Evolutionary conservation across 2,888 invertebrate species (phyloP).

Genomic region (Eubasilissa splendida): DNA sequence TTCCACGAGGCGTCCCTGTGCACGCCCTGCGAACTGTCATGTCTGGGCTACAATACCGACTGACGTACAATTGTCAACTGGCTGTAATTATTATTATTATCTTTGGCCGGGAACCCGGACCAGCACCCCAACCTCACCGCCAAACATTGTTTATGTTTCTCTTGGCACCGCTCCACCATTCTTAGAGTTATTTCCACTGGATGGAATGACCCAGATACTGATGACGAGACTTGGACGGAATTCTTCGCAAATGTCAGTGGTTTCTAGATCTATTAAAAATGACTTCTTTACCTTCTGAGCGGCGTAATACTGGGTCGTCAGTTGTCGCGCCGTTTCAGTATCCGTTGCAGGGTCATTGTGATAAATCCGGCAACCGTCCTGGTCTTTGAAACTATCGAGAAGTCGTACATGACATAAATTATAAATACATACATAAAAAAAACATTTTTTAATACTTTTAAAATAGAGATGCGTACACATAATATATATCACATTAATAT

Average conservation of each 20-base stretch:
- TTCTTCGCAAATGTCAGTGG: conserved; percentile 1
- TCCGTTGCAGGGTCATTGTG: too few relatives aligned
- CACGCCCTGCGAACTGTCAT: neutral
- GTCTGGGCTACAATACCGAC: conserved; percentile 17
- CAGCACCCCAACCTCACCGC: neutral
- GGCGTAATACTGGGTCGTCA: too few relatives aligned
- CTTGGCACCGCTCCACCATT: conserved; percentile 6
- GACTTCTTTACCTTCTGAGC: too few relatives aligned
- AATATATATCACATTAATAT: too few relatives aligned
- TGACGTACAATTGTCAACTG: conserved; percentile 12
- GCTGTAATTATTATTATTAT: conserved; percentile 23
- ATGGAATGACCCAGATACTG: conserved; percentile 7
- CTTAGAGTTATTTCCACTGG: conserved; percentile 8
- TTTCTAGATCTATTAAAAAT: neutral
- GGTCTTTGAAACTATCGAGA: too few relatives aligned
- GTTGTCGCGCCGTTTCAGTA: too few relatives aligned
- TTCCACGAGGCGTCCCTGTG: conserved; percentile 1
- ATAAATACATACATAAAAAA: too few relatives aligned
- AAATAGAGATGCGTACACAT: too few relatives aligned
- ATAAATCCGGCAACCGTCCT: too few relatives aligned
- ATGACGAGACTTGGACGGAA: neutral
- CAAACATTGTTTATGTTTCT: neutral
- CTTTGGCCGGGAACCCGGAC: neutral
- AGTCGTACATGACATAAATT: too few relatives aligned
- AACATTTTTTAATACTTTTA: too few relatives aligned